These are phyloP conservation scores for Drosophila nigromelanica DNA, from an alignment of 1,140 invertebrate species.

Conservation along the genomic window DNA sequence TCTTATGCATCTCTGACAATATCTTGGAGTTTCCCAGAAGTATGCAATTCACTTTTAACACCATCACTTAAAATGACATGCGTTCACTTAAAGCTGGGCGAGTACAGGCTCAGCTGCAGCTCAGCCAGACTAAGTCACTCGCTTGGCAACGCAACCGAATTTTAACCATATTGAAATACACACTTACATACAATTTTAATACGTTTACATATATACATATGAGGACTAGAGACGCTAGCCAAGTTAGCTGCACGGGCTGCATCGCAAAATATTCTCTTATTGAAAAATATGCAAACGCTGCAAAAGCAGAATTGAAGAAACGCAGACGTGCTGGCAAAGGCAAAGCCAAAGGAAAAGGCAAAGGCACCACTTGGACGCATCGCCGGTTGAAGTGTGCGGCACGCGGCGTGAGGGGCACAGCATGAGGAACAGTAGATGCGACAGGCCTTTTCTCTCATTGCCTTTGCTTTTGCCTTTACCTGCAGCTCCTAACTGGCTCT, in stretches of 20 bases:
- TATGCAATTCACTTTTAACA: slow-evolving; percentile 9
- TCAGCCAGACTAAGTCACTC: not conserved
- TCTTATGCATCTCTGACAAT: no score
- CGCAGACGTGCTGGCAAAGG: not conserved
- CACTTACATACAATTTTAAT: not conserved
- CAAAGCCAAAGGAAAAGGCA: not conserved
- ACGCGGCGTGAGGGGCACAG: not conserved
- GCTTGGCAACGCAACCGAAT: not conserved
- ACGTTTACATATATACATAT: not conserved
- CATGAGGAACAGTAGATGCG: not conserved
- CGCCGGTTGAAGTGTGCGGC: slow-evolving; percentile 12
- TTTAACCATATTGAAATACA: not conserved
- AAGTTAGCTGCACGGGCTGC: slow-evolving; percentile 26
- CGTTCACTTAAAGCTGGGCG: slow-evolving; percentile 9
- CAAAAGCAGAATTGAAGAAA: slow-evolving; percentile 20
- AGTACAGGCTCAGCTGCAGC: no score
- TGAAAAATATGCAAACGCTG: slow-evolving; percentile 73
- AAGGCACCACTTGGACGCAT: slow-evolving; percentile 41
- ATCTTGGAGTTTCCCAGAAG: not conserved
- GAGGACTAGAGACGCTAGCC: not conserved
- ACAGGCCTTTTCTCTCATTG: not conserved
- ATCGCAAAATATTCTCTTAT: slow-evolving; percentile 59
- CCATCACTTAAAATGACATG: not conserved
- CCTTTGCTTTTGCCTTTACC: slow-evolving; percentile 2
- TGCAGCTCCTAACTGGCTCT: slow-evolving; percentile 3